Conservation (phyloP, 2,888 invertebrate genomes). For the Eupeodes luniger region DNA sequence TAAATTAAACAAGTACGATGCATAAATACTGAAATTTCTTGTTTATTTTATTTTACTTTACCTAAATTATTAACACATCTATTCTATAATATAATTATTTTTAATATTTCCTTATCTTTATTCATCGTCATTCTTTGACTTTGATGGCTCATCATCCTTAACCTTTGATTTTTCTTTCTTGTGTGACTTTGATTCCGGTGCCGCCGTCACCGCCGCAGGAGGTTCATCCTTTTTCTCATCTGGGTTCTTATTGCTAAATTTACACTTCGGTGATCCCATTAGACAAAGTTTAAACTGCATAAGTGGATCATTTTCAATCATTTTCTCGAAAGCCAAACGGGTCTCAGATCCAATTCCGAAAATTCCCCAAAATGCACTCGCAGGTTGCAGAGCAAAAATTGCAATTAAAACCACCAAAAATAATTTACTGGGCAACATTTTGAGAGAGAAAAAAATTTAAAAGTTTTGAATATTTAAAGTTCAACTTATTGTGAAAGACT, state of each 20-base stretch:
- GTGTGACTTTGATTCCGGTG: too few species aligned
- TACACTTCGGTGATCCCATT: background rate
- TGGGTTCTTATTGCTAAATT: background rate
- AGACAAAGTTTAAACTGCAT: background rate
- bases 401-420: background rate
- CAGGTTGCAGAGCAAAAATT: background rate
- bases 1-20: too few species aligned
- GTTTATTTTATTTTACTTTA: too few species aligned
- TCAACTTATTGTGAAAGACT: background rate
- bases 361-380: background rate
- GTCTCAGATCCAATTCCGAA: background rate
- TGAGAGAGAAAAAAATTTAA: background rate
- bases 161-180: background rate
- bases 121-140: background rate
- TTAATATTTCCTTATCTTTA: background rate
- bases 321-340: background rate
- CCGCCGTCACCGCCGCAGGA: background rate
- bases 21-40: too few species aligned
- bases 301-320: background rate
- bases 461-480: background rate
- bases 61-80: too few species aligned
- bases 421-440: slow-evolving; percentile 1
- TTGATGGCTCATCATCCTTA: background rate
- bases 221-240: background rate
- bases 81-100: background rate